Evolutionary conservation across 2,888 invertebrate species (phyloP).

Genomic region (Tinea pellionella): DNA sequence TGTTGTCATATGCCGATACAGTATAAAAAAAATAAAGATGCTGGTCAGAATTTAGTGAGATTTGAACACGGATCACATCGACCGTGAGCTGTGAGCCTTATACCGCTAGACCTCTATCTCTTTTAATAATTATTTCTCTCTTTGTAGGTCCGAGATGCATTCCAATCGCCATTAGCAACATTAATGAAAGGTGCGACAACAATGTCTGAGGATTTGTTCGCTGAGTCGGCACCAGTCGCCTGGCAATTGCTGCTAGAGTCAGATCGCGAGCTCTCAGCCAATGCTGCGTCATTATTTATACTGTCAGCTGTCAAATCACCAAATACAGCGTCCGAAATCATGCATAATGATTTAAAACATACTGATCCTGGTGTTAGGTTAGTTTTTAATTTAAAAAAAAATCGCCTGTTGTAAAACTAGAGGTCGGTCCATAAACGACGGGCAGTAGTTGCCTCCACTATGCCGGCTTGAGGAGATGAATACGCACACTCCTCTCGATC

Average conservation of each 20-base stretch:
- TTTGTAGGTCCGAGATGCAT: constrained; percentile 83
- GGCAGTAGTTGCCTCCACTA: too few species aligned
- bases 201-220: constrained; percentile 86
- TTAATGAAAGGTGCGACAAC: constrained; percentile 92
- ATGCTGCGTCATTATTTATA: constrained; percentile 91
- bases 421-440: too few species aligned
- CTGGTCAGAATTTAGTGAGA: too few species aligned
- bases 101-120: too few species aligned
- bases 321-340: constrained; percentile 87
- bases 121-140: background rate
- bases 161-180: constrained; percentile 89
- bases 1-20: too few species aligned
- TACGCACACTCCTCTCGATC: too few species aligned
- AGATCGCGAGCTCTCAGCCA: constrained; percentile 88
- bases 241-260: constrained; percentile 95
- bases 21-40: too few species aligned
- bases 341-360: constrained; percentile 89
- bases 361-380: constrained; percentile 81
- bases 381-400: too few species aligned
- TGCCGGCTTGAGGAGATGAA: too few species aligned
- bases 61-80: too few species aligned
- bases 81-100: too few species aligned
- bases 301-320: constrained; percentile 93
- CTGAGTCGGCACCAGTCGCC: constrained; percentile 89
- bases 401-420: too few species aligned